phyloP scores from a whole-genome alignment of 2,113 vertebrate genomes.

The Thunnus maccoyii region DNA sequence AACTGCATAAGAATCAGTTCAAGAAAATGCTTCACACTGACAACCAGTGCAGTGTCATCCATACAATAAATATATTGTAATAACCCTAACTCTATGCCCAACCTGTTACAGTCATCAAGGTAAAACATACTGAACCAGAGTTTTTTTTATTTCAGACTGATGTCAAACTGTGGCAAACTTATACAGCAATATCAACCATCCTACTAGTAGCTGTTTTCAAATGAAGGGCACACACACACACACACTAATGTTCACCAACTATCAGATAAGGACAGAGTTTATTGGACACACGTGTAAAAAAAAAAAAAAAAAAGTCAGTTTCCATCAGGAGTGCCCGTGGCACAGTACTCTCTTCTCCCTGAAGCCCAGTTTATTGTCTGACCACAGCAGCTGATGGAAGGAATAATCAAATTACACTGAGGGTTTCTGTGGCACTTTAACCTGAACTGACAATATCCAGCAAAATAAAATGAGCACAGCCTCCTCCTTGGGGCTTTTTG shows the following conservation, averaged over 20 bases:
- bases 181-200: not conserved
- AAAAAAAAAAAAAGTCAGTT: not conserved
- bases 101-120: not conserved
- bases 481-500: slow-evolving; percentile 27
- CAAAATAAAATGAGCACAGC: slow-evolving; percentile 42
- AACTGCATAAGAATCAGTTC: not conserved
- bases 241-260: not conserved
- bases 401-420: slow-evolving; percentile 37
- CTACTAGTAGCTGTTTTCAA: not conserved
- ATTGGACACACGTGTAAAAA: slow-evolving; percentile 9
- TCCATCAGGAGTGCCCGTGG: slow-evolving; percentile 5
- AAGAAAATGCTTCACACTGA: not conserved
- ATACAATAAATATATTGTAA: no score
- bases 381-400: slow-evolving; percentile 34
- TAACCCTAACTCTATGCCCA: no score
- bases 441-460: slow-evolving; percentile 23
- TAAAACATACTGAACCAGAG: not conserved
- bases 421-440: slow-evolving; percentile 36
- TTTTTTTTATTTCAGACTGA: not conserved
- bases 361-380: slow-evolving; percentile 41
- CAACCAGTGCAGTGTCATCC: no score
- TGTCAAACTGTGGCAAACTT: not conserved
- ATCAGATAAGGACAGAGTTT: slow-evolving; percentile 5
- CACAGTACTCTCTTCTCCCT: slow-evolving; percentile 10
- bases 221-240: not conserved